Conservation (phyloP, 2,888 invertebrate genomes). For the Drosophila dives region DNA sequence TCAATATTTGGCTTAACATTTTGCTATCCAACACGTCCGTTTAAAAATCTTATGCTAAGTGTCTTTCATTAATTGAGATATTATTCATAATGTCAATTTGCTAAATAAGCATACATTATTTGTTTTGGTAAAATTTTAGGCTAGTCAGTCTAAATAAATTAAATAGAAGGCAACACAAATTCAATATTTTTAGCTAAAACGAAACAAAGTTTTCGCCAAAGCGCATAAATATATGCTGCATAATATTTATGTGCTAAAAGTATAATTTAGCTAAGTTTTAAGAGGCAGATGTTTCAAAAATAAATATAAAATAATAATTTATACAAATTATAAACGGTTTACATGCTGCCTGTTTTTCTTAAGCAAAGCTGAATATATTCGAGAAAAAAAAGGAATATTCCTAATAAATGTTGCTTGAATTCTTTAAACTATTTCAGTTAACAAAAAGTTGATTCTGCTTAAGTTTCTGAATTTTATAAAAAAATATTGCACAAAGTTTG, state of each 20-base stretch:
- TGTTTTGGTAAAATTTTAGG: slow-evolving; percentile 69
- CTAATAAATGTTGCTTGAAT: not conserved
- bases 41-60: slow-evolving; percentile 57
- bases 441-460: slow-evolving; percentile 5
- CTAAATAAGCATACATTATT: slow-evolving; percentile 43
- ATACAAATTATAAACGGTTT: slow-evolving; percentile 1
- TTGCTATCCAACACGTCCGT: slow-evolving; percentile 53
- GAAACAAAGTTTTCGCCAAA: slow-evolving; percentile 57
- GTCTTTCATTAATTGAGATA: slow-evolving; percentile 53
- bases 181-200: slow-evolving; percentile 50
- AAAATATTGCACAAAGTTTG: slow-evolving; percentile 46
- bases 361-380: slow-evolving; percentile 6
- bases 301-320: slow-evolving; percentile 2
- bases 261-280: slow-evolving; percentile 27
- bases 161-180: slow-evolving; percentile 63
- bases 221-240: slow-evolving; percentile 65
- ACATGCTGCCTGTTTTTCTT: slow-evolving; percentile 11
- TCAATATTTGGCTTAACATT: slow-evolving; percentile 70
- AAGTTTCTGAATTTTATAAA: slow-evolving; percentile 4
- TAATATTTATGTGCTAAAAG: slow-evolving; percentile 46
- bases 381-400: not conserved
- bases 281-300: slow-evolving; percentile 3
- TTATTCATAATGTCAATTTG: slow-evolving; percentile 25
- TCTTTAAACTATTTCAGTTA: slow-evolving; percentile 1
- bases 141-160: slow-evolving; percentile 81